Base-by-base conservation (phyloP, 64 coral and sea anemone genomes). In the Pocillopora damicornis region DNA sequence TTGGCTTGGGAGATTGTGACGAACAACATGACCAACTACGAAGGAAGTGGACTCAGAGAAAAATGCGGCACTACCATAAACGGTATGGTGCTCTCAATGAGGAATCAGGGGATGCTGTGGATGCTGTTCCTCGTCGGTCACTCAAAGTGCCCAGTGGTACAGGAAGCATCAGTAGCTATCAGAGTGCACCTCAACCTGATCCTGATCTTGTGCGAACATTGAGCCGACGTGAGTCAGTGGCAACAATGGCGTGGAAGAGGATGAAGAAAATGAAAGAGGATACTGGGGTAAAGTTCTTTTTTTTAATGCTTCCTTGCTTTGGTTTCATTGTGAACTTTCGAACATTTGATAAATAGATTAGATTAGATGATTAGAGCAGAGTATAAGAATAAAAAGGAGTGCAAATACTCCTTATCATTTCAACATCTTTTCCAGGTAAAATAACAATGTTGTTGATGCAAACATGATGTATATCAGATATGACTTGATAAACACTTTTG, bases 221-320 rank as follows among this genome's bases (percentile, higher is more conserved):
- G 17, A 99, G 97, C 59, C 89, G 97, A 26, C 89, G 91, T 16
- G 76, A 99, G 71, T 99, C 97, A 75, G 97, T 99, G 57, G 97
- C 97, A 18, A 87, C 59, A 16, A 90, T 99, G 90, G 97, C 97
- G 17, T 99, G 97, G 97, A 95, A 95, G 86, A 91, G 86, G 58
- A 77, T 99, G n/a, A 89, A 89, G 35, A 93, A 92, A 65, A 79
- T 91, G 11, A 95, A 89, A 93, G 89, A 91, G 57, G 93, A 88
- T 16, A 92, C 90, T 75, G 76, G 88, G 83, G 97, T 99, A 89
- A 85, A 80, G 67, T 88, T 60, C 17, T 82, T 9, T 17, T 17
- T 11, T 13, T 79, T 63, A 16, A 45, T 77, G 26, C 13, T 83
- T 17, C 57, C 11, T 13, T 30, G 45, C 30, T 5, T 69, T 67